Conservation (phyloP, 2,888 invertebrate genomes). For the Hyposoter didymator region DNA sequence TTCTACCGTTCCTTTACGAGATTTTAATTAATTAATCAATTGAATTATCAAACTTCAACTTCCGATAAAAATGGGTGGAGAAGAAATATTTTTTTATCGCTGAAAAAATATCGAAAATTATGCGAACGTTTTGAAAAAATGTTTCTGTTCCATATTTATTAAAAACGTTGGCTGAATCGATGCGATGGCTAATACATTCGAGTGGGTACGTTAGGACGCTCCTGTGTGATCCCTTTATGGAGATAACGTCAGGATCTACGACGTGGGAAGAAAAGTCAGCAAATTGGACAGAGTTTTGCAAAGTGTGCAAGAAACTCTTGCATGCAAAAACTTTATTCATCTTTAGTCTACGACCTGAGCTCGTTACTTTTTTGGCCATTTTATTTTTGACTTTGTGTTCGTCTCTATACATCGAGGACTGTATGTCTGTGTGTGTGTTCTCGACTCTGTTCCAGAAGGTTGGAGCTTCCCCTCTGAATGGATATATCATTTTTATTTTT, state of each 20-base stretch:
- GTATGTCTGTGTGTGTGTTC: background rate
- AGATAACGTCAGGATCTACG: background rate
- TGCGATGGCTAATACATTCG: background rate
- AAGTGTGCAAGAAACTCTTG: slow-evolving; percentile 18
- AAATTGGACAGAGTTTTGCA: slow-evolving; percentile 7
- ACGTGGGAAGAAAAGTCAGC: background rate
- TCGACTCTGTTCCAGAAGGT: background rate
- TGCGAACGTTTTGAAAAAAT: background rate
- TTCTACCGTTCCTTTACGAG: background rate
- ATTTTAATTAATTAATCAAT: background rate
- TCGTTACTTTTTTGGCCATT: background rate
- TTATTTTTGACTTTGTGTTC: background rate
- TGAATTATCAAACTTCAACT: background rate
- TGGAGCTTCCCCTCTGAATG: background rate
- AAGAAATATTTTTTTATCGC: background rate
- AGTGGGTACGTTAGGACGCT: background rate
- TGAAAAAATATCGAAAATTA: background rate
- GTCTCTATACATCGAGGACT: background rate
- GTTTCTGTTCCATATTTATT: background rate
- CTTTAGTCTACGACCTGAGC: background rate
- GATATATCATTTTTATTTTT: slow-evolving; percentile 12
- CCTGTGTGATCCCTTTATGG: background rate
- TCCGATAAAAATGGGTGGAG: background rate
- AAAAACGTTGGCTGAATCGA: background rate
- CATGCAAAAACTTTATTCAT: slow-evolving; percentile 13